phyloP scores from a whole-genome alignment of 2,888 invertebrate genomes.

The Catocala fraxini region DNA sequence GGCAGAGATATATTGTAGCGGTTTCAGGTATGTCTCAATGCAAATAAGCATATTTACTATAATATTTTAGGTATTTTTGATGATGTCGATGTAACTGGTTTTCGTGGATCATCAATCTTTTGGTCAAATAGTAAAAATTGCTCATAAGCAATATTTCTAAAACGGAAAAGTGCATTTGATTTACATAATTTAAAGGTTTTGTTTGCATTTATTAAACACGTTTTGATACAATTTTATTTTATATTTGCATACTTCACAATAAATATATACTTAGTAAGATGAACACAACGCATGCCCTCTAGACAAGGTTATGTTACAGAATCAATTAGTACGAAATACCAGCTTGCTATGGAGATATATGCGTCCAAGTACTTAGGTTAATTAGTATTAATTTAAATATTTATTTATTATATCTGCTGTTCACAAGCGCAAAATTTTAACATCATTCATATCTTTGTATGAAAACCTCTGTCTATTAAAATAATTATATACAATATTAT shows the following conservation, averaged over 20 bases:
- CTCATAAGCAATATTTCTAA: no score
- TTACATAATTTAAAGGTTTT: conserved; percentile 2
- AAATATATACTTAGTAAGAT: conserved; percentile 19
- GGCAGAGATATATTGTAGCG: conserved; percentile 43
- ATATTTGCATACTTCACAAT: conserved; percentile 18
- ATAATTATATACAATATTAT: no score
- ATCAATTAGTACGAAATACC: conserved; percentile 39
- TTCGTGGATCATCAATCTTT: no score
- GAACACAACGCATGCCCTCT: conserved; percentile 40
- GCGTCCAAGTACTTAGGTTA: conserved; percentile 18
- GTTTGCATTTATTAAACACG: conserved; percentile 1
- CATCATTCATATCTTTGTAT: no score
- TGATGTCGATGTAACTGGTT: no score
- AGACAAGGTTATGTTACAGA: conserved; percentile 46
- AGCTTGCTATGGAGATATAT: conserved; percentile 25
- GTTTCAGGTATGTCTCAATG: conserved; percentile 34
- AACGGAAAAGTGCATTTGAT: no score
- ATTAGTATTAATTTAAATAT: conserved; percentile 22
- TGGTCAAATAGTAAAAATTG: no score
- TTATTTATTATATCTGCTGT: no score
- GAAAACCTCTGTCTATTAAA: no score
- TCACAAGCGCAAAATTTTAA: no score
- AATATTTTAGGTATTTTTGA: no score
- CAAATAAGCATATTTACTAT: conserved; percentile 29
- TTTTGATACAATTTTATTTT: conserved; percentile 14